Evolutionary conservation across 1,140 invertebrate genomes (phyloP), one percentile per base, ranked within the genome.

Genomic region (Drosophila navojoa): DNA sequence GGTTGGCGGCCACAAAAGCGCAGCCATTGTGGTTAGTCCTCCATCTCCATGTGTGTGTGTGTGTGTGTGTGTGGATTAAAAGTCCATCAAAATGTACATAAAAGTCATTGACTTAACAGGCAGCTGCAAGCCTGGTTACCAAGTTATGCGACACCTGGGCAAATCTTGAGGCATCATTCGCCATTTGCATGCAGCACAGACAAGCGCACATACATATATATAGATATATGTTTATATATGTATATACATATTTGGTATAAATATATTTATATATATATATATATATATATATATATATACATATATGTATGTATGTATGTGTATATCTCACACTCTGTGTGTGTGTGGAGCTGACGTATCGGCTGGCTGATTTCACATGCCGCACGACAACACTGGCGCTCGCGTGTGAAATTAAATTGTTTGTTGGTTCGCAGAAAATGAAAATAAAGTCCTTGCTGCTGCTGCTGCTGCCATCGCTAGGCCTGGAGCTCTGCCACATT

Each of bases 321-420:
- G n/a, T n/a, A n/a, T n/a, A n/a, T n/a, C n/a, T n/a, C n/a, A n/a
- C n/a, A n/a, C n/a, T n/a, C n/a, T n/a, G 22, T 38, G 38, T 59
- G 16, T 50, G 27, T 47, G 47, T 60, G 22, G 27, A 44, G 57
- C 42, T 40, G 66, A 42, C 55, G 61, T 42, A 68, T 73, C 81
- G 81, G 81, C 73, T 84, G 79, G 63, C 68, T 82, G 80, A 70
- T 76, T 77, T 85, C 77, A 78, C 76, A 79, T 86, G 82, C 82
- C 82, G 81, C 82, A 86, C 82, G 82, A 89, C 78, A 87, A 86
- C 79, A 87, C 82, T 87, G 79, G 58, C 82, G 82, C 76, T 86
- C 84, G 84, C 82, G 82, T 87, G 82, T 89, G 79, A 87, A 87
- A 87, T 89, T 87, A 87, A 87, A 87, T 87, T 87, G 82, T 87